A percentile compares a stretch with the other conserved stretches of the same genome.
Conservation (phyloP, 2,888 invertebrate genomes). For the Petrophora chlorosata region DNA sequence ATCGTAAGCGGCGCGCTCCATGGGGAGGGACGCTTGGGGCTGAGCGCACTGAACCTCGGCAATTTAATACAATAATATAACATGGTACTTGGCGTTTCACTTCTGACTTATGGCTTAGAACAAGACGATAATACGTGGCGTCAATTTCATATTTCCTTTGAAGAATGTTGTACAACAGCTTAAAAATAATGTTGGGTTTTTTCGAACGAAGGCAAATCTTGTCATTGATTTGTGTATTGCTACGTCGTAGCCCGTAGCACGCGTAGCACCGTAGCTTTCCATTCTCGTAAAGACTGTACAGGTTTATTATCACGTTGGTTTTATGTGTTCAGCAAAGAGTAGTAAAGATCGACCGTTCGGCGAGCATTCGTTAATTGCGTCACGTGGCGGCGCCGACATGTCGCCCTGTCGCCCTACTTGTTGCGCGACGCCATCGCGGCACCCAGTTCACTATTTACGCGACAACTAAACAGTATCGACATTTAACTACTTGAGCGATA, state of each 20-base stretch:
- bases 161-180: no score
- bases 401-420: conserved; percentile 76
- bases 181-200: no score
- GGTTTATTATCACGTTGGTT: conserved; percentile 31
- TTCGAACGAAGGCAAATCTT: no score
- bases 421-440: conserved; percentile 54
- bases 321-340: conserved; percentile 30
- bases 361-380: conserved; percentile 38
- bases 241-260: conserved; percentile 45
- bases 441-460: conserved; percentile 57
- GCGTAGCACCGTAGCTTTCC: conserved; percentile 20
- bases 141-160: no score
- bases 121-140: conserved; percentile 16
- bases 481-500: conserved; percentile 34
- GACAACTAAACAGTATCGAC: conserved; percentile 59
- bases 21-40: conserved; percentile 23
- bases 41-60: conserved; percentile 26
- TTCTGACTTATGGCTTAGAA: conserved; percentile 23
- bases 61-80: conserved; percentile 32
- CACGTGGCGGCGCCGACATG: conserved; percentile 52
- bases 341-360: conserved; percentile 30
- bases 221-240: no score
- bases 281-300: conserved; percentile 18
- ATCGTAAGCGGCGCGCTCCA: conserved; percentile 43
- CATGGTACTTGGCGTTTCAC: conserved; percentile 19